A percentile compares a stretch with the other conserved stretches of the same genome.
These are phyloP conservation scores for Coptodon rendalli DNA, from an alignment of 2,113 vertebrate species.

Conservation along the genomic window DNA sequence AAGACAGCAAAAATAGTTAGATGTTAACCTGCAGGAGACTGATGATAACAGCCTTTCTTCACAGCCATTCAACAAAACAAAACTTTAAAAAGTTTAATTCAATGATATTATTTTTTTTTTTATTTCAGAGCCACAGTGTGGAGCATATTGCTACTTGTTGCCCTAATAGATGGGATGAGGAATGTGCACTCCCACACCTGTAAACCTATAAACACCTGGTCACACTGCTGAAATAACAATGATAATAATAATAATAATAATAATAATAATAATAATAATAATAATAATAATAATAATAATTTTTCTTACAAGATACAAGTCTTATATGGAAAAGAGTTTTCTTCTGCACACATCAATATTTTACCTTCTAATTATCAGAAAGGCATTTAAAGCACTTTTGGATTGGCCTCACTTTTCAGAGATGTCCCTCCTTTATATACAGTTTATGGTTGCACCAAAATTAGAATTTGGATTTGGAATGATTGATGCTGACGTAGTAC, in stretches of 20 bases:
- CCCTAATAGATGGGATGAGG: no score
- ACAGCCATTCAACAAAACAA: background rate
- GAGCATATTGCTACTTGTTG: no score
- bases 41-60: background rate
- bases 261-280: no score
- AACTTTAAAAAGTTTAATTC: background rate
- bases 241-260: accelerated
- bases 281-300: no score
- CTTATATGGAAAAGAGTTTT: background rate
- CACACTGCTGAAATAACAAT: no score
- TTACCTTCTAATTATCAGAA: background rate
- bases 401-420: background rate
- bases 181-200: no score
- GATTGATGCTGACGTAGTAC: background rate
- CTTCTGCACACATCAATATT: background rate
- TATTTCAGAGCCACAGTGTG: no score
- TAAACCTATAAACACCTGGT: no score
- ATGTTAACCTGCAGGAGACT: background rate
- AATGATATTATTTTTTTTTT: background rate
- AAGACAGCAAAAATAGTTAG: background rate
- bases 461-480: background rate
- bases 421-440: background rate
- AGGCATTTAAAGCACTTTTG: background rate
- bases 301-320: background rate
- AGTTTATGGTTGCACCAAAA: background rate